Percentiles rank a stretch among this genome's conserved stretches.
Conservation (phyloP, 1,140 invertebrate genomes). For the Ditylenchus dipsaci region DNA sequence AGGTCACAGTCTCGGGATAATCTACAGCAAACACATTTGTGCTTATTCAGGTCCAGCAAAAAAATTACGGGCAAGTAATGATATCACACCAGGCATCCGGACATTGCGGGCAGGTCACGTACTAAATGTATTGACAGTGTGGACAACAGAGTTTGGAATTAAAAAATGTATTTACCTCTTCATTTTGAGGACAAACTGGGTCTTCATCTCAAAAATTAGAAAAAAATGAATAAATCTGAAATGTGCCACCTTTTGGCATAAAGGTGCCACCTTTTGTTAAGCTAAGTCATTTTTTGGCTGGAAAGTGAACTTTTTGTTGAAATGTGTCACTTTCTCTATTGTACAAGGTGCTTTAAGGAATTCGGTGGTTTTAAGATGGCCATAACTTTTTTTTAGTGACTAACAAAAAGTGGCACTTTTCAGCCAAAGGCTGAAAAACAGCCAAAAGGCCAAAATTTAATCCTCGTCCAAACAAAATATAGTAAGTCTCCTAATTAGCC, state of each 20-base stretch:
- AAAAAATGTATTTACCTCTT: not conserved
- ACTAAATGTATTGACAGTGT: not conserved
- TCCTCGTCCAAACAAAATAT: too few species aligned
- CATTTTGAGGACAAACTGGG: too few species aligned
- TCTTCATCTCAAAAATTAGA: not conserved
- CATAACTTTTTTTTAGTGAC: too few species aligned
- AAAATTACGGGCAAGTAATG: not conserved
- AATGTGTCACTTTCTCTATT: not conserved
- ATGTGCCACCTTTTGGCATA: not conserved
- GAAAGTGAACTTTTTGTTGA: not conserved
- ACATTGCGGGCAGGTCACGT: not conserved
- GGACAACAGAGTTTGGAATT: not conserved
- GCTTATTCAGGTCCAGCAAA: too few species aligned
- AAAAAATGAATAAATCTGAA: not conserved
- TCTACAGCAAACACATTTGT: not conserved
- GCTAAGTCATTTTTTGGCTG: not conserved
- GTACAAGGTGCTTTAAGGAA: too few species aligned
- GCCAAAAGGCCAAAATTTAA: too few species aligned
- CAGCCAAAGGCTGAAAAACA: too few species aligned
- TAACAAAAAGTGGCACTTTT: too few species aligned
- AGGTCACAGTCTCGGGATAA: not conserved
- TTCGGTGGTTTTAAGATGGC: too few species aligned
- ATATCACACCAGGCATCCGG: constrained; percentile 1
- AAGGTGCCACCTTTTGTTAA: too few species aligned
- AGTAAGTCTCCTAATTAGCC: too few species aligned